phyloP scores from a whole-genome alignment of 2,113 vertebrate genomes.

The Alligator mississippiensis region DNA sequence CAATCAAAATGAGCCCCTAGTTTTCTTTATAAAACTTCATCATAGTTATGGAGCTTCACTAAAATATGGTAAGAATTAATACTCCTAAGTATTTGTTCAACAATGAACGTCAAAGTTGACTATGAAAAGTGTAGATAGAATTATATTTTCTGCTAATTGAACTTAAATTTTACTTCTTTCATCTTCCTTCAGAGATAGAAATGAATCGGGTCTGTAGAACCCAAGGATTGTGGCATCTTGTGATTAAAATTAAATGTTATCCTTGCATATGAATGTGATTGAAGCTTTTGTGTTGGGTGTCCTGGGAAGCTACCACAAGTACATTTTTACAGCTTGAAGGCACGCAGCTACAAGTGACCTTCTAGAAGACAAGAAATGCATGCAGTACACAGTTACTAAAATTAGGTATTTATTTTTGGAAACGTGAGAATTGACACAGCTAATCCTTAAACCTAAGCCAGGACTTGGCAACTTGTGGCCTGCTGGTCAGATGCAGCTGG shows the following conservation, averaged over 20 bases:
- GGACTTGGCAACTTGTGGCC: background rate
- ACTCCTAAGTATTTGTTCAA: background rate
- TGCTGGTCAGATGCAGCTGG: background rate
- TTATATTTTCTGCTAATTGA: constrained; percentile 35
- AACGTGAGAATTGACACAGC: background rate
- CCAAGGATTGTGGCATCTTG: constrained; percentile 16
- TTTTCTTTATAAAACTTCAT: background rate
- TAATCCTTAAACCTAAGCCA: background rate
- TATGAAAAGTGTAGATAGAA: background rate
- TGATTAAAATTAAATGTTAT: constrained; percentile 23
- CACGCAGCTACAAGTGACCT: background rate
- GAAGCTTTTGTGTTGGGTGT: background rate
- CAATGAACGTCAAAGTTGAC: background rate
- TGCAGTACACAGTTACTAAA: background rate
- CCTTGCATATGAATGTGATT: constrained; percentile 28
- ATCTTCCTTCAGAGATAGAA: background rate
- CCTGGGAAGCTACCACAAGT: background rate
- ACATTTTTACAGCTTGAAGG: background rate
- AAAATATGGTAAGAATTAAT: background rate
- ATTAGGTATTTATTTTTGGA: background rate
- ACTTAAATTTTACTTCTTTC: constrained; percentile 18
- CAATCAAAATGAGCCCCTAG: background rate
- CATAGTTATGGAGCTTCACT: too few species aligned
- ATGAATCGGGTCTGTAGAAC: background rate
- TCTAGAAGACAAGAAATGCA: background rate